phyloP scores from a whole-genome alignment of 2,888 invertebrate genomes.

The Phalera bucephala region DNA sequence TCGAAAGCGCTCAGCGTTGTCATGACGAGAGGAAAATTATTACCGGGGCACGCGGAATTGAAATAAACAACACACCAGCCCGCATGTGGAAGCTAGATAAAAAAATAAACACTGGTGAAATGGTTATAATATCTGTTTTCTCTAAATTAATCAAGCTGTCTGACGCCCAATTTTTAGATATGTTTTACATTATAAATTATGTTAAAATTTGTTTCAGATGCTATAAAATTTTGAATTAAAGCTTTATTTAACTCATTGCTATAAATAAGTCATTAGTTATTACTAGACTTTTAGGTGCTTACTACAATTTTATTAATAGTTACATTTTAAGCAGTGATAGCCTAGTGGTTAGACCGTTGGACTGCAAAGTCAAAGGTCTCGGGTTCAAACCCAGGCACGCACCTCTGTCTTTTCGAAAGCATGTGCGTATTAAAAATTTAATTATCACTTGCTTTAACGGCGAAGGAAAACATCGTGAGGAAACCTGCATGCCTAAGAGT shows the following conservation, averaged over 20 bases:
- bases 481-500: no score
- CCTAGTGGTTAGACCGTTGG: no score
- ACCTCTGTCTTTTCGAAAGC: no score
- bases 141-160: constrained; percentile 11
- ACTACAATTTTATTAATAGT: no score
- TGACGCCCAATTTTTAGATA: neutral
- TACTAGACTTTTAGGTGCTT: neutral
- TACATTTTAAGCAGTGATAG: no score
- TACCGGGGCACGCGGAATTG: constrained; percentile 17
- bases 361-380: no score
- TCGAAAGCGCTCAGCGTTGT: constrained; percentile 27
- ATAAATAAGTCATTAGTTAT: neutral
- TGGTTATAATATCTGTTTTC: constrained; percentile 9
- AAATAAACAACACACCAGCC: constrained; percentile 18
- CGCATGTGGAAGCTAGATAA: constrained; percentile 15
- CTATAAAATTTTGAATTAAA: neutral
- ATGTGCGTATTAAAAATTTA: no score
- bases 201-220: neutral
- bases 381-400: no score
- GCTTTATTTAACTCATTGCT: neutral
- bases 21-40: constrained; percentile 32
- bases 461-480: no score
- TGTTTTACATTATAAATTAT: neutral
- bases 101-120: constrained; percentile 16
- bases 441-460: no score